A percentile compares a stretch with the other conserved stretches of the same genome.
These are phyloP conservation scores for Amazona guildingii DNA, from an alignment of 2,113 vertebrate species.

Conservation along the genomic window DNA sequence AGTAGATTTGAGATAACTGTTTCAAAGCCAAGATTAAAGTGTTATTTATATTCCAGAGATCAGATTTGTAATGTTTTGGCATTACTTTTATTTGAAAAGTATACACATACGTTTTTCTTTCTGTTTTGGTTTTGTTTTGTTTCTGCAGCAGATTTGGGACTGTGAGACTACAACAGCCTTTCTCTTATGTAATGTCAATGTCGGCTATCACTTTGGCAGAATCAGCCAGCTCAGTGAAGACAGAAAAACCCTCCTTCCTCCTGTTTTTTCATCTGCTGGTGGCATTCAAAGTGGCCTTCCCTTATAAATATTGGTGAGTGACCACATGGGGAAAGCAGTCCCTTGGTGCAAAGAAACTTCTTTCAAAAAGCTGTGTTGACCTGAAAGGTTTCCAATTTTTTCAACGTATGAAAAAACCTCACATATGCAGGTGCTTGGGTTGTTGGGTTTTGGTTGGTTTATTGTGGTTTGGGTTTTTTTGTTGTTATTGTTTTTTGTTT, in stretches of 20 bases:
- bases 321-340: slow-evolving; percentile 48
- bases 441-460: neutral
- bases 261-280: slow-evolving; percentile 48
- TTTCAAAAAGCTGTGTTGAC: slow-evolving; percentile 23
- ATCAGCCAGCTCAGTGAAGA: slow-evolving; percentile 69
- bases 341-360: slow-evolving; percentile 7
- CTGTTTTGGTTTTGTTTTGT: slow-evolving; percentile 29
- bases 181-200: slow-evolving; percentile 73
- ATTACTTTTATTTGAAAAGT: slow-evolving; percentile 34
- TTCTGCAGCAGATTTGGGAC: slow-evolving; percentile 59
- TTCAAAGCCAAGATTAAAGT: slow-evolving; percentile 69
- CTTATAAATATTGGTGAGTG: slow-evolving; percentile 71
- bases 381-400: neutral
- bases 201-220: slow-evolving; percentile 68
- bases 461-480: neutral
- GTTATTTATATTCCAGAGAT: slow-evolving; percentile 54
- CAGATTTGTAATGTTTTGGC: slow-evolving; percentile 53
- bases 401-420: neutral
- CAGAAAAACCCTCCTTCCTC: slow-evolving; percentile 49
- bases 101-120: slow-evolving; percentile 5
- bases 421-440: neutral
- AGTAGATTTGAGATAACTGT: slow-evolving; percentile 43
- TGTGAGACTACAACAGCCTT: slow-evolving; percentile 54
- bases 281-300: slow-evolving; percentile 76
- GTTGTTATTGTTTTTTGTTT: too few species aligned